A percentile compares a stretch with the other conserved stretches of the same genome.
Conservation (phyloP, 1,140 invertebrate species). For the Neuroterus valhalla region DNA sequence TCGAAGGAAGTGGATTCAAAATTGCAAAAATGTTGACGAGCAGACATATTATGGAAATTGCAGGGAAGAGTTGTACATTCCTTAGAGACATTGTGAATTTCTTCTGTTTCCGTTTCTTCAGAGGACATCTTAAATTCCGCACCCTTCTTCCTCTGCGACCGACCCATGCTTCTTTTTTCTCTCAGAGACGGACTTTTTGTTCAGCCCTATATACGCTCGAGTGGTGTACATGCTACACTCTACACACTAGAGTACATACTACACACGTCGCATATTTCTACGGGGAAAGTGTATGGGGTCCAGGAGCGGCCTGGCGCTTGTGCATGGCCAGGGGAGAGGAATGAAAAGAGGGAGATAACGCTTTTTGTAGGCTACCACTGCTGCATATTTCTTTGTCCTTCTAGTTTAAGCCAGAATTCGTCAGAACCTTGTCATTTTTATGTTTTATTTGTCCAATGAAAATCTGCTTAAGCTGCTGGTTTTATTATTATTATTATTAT, state of each 20-base stretch:
- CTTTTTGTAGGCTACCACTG: constrained; percentile 45
- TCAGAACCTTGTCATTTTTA: constrained; percentile 37
- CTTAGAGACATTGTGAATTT: not conserved
- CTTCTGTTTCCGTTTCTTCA: constrained; percentile 27
- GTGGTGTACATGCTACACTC: not conserved
- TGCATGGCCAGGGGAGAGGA: constrained; percentile 39
- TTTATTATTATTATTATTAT: too few species aligned
- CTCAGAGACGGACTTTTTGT: constrained; percentile 26
- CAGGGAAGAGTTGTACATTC: constrained; percentile 7
- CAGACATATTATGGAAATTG: constrained; percentile 6
- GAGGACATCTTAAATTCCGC: constrained; percentile 27
- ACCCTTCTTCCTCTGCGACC: constrained; percentile 22
- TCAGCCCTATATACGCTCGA: not conserved
- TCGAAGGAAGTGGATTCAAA: too few species aligned
- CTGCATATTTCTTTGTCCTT: constrained; percentile 51
- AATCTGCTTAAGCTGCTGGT: too few species aligned
- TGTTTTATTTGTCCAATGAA: constrained; percentile 4
- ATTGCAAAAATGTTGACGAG: too few species aligned
- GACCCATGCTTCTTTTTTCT: constrained; percentile 21
- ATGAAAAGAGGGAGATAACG: constrained; percentile 46
- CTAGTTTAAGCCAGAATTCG: constrained; percentile 37
- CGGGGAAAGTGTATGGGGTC: constrained; percentile 12
- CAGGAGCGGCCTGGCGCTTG: constrained; percentile 39
- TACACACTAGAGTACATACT: not conserved
- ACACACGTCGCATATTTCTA: not conserved